Base-by-base conservation (phyloP, 2,888 invertebrate species). In the Choreutis nemorana region DNA sequence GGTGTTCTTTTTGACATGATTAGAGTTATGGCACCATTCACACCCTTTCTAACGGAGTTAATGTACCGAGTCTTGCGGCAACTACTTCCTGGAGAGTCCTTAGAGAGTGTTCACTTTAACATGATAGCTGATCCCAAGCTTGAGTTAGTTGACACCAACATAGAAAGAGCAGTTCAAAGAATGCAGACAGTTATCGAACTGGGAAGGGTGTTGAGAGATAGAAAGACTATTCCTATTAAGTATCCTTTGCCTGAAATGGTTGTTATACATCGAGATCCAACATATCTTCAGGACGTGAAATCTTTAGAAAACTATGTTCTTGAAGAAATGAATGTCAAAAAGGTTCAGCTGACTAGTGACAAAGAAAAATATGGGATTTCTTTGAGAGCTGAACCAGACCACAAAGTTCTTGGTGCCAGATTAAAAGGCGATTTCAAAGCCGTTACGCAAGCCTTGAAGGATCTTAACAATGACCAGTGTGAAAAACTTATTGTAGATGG, bases 151-250 rank as follows among this genome's bases (percentile, higher is more conserved):
- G 86, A 96, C 57, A 83, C 81, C 34, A 81, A 87, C 29, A 96
- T 97, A 35, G 99, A 99, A 71, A 81, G 87, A 36, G 91, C 96
- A 9, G 94, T 99, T 0, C 82, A 88, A 15, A 81, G 89, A 42
- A 97, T 99, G 97, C 98, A 99, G 77, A 85, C 87, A 21, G 91
- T 98, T 2, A 91, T 99, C 38, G 98, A 98, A 60, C 72, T 98
- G 15, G 97, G 97, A 1, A 84, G 99, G 40, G 87, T 97, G 5
- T 83, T 97, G 35, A 82, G 99, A 35, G 99, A 99, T 58, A 83
- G 96, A 25, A 92, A 93, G 60, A 95, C 94, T 2, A 84, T 97
- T 36, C 97, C 98, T 0, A 84, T 96, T 2, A 98, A 97, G 81
- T 97, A 97, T 73, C 99, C 99, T 0, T 73, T 99, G 36, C 94